Percentiles rank a stretch among this genome's conserved stretches.
phyloP scores from a whole-genome alignment of 2,797 vertebrate genomes.

The Cyprinodon diabolis region DNA sequence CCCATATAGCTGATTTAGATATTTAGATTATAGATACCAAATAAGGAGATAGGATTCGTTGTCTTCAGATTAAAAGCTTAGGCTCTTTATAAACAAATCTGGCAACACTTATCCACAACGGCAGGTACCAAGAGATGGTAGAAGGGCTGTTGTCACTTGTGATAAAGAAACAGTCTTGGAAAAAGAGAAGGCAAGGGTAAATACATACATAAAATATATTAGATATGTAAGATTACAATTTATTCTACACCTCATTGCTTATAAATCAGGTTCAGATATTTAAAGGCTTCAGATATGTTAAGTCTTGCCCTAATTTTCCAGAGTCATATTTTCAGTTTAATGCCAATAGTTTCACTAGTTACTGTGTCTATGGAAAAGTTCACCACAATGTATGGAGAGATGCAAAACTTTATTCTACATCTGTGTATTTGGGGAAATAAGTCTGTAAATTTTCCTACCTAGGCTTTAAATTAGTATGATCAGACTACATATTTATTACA shows the following conservation, averaged over 20 bases:
- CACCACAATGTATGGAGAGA: background rate
- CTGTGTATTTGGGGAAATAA: too few species aligned
- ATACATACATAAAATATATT: constrained; percentile 27
- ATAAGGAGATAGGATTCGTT: constrained; percentile 37
- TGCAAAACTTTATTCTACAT: background rate
- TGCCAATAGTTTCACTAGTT: background rate
- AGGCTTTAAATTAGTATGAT: background rate
- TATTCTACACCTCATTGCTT: constrained; percentile 18
- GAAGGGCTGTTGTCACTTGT: constrained; percentile 21
- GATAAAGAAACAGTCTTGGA: constrained; percentile 18
- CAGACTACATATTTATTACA: background rate
- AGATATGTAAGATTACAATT: constrained; percentile 30
- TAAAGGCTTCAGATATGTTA: constrained; percentile 2
- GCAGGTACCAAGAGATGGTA: constrained; percentile 37
- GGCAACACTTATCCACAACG: constrained; percentile 48
- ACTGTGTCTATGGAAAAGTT: background rate
- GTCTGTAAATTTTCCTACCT: background rate
- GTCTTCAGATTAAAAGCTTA: constrained; percentile 67
- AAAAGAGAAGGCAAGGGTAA: constrained; percentile 15
- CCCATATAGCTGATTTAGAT: constrained; percentile 60
- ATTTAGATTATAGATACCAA: constrained; percentile 56
- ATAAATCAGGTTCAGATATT: constrained; percentile 18
- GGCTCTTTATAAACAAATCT: constrained; percentile 44
- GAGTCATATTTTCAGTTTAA: background rate
- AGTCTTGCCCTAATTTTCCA: background rate